A percentile compares a stretch with the other conserved stretches of the same genome.
Conservation (phyloP, 2,797 vertebrate species). For the Propithecus perrieri region DNA sequence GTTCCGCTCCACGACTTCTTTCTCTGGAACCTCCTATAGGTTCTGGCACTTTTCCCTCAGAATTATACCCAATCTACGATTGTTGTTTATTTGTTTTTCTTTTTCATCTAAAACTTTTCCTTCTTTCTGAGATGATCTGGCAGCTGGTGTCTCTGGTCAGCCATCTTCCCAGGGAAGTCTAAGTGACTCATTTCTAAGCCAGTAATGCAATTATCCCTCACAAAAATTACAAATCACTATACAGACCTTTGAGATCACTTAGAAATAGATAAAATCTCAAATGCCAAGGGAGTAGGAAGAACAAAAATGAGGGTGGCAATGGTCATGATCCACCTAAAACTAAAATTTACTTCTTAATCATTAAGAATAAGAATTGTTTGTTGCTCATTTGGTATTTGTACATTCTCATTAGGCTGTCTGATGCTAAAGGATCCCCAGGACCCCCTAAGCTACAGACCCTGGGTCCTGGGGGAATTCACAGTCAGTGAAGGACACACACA, state of each 20-base stretch:
- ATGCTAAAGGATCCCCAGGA: not conserved
- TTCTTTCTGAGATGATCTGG: too few relatives aligned
- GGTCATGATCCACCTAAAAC: not conserved
- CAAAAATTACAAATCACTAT: not conserved
- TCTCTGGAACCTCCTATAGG: too few relatives aligned
- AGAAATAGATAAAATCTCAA: slow-evolving; percentile 4
- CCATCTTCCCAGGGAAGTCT: too few relatives aligned
- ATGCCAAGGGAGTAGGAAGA: not conserved
- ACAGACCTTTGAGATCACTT: not conserved
- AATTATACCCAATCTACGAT: too few relatives aligned
- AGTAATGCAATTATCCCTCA: not conserved
- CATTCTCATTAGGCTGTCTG: not conserved
- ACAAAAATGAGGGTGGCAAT: not conserved
- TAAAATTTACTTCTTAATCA: not conserved
- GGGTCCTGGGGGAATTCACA: not conserved
- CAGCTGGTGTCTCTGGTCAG: too few relatives aligned
- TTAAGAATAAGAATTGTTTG: not conserved
- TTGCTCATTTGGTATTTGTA: not conserved
- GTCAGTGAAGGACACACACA: not conserved
- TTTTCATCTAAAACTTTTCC: too few relatives aligned
- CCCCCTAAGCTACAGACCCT: not conserved
- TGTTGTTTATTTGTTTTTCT: too few relatives aligned
- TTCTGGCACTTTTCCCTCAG: too few relatives aligned
- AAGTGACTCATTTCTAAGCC: not conserved
- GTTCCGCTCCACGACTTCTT: too few relatives aligned